A percentile compares a stretch with the other conserved stretches of the same genome.
phyloP scores from a whole-genome alignment of 1,140 invertebrate genomes.

The Microplitis mediator region DNA sequence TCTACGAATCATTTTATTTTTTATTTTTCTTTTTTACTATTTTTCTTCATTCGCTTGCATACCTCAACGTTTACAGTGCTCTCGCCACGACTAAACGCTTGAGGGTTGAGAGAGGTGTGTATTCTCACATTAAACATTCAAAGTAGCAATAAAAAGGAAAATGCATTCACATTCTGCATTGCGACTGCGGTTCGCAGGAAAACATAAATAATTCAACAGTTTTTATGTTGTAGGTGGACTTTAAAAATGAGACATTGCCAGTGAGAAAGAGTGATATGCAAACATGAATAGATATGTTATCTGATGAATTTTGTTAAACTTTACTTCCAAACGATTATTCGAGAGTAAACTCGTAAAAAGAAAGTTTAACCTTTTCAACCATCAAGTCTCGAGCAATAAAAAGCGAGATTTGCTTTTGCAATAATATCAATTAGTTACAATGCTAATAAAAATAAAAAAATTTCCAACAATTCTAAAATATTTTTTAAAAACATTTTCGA shows the following conservation, averaged over 20 bases:
- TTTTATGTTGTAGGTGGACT: conserved; percentile 41
- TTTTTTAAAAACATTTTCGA: no score
- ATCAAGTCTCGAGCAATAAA: no score
- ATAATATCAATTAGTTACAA: no score
- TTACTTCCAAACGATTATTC: no score
- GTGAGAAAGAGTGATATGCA: conserved; percentile 1
- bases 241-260: conserved; percentile 18
- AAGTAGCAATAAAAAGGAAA: conserved; percentile 55
- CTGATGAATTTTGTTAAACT: no score
- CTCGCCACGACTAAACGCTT: conserved; percentile 8
- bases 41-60: neutral
- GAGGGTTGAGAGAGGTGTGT: neutral
- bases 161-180: conserved; percentile 55
- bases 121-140: conserved; percentile 55
- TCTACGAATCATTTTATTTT: neutral
- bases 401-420: no score
- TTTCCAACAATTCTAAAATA: no score
- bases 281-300: neutral
- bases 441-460: no score
- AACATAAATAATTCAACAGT: conserved; percentile 62
- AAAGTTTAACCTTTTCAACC: no score
- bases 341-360: no score
- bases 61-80: conserved; percentile 15
- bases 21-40: neutral
- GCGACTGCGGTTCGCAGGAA: conserved; percentile 50